Conservation (phyloP, 2,888 invertebrate genomes). For the Automeris io region DNA sequence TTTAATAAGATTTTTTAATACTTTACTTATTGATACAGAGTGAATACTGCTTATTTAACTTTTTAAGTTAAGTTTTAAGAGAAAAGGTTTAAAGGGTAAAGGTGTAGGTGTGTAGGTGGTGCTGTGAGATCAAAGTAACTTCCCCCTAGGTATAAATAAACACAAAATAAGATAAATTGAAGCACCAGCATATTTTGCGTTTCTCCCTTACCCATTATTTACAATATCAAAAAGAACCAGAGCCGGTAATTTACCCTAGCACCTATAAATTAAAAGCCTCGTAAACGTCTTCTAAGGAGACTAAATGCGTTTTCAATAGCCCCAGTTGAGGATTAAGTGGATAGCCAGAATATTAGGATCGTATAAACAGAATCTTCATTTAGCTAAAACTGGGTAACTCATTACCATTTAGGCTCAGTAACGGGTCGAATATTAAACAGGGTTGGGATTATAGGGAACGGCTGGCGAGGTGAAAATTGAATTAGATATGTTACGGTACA, state of each 20-base stretch:
- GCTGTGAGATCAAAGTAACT: background rate
- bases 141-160: no score
- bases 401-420: constrained; percentile 45
- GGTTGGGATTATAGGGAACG: constrained; percentile 30
- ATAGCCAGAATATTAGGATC: constrained; percentile 35
- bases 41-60: no score
- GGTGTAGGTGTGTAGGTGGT: background rate
- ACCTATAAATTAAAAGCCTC: constrained; percentile 38
- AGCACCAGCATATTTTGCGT: background rate
- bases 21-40: no score
- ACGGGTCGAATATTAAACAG: constrained; percentile 48
- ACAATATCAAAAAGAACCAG: background rate
- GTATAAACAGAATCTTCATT: constrained; percentile 51
- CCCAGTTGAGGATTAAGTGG: constrained; percentile 38
- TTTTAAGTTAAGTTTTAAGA: no score
- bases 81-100: no score
- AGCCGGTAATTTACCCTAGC: constrained; percentile 8
- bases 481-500: constrained; percentile 20
- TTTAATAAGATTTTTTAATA: no score
- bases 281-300: constrained; percentile 42
- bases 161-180: background rate
- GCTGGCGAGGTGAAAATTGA: constrained; percentile 42
- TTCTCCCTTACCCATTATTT: background rate
- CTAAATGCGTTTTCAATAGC: constrained; percentile 51
- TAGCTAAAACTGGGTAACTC: constrained; percentile 40